These are phyloP conservation scores for Caenorhabditis panamensis DNA, from an alignment of 2,888 invertebrate species.

Conservation along the genomic window DNA sequence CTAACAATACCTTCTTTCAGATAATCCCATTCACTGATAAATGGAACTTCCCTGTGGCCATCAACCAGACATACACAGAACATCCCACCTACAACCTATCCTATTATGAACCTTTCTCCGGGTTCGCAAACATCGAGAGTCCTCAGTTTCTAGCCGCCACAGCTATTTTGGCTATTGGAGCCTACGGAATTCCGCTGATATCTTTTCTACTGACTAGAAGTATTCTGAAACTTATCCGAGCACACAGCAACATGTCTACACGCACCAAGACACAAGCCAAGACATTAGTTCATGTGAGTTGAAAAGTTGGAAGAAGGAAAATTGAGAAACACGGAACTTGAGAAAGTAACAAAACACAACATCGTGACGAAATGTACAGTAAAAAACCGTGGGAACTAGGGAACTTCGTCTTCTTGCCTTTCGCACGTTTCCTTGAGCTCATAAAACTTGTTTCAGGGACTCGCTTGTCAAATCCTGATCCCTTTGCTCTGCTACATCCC, in stretches of 20 bases:
- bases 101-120: constrained; percentile 45
- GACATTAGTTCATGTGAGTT: constrained; percentile 54
- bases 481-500: constrained; percentile 56
- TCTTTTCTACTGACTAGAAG: constrained; percentile 46
- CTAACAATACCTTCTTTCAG: constrained; percentile 12
- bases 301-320: constrained; percentile 8
- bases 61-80: constrained; percentile 45
- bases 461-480: constrained; percentile 52
- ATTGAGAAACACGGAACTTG: not conserved
- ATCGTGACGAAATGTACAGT: not conserved
- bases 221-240: constrained; percentile 52
- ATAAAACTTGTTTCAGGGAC: constrained; percentile 40
- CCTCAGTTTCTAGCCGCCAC: constrained; percentile 52
- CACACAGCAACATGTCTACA: constrained; percentile 50
- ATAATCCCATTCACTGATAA: constrained; percentile 58
- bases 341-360: not conserved
- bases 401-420: not conserved
- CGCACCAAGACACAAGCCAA: constrained; percentile 59
- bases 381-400: constrained; percentile 5
- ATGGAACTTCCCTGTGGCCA: constrained; percentile 48
- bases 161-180: constrained; percentile 46
- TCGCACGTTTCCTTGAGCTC: constrained; percentile 5
- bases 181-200: constrained; percentile 51
- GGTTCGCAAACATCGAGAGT: constrained; percentile 45
- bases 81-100: constrained; percentile 54